Conservation (phyloP, 2,888 invertebrate species). For the Saturnia pavonia region DNA sequence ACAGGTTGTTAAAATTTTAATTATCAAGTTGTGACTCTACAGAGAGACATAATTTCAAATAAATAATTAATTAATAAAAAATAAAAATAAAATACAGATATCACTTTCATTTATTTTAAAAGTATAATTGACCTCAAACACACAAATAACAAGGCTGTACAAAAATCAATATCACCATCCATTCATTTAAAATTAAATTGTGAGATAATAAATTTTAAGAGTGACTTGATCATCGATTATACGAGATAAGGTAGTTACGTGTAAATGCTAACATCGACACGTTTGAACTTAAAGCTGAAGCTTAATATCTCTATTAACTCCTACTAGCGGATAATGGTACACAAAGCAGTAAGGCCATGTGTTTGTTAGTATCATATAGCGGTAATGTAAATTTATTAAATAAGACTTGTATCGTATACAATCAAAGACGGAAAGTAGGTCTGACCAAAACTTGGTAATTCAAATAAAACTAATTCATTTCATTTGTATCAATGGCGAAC, state of each 20-base stretch:
- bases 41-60: no score
- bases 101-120: background rate
- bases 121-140: background rate
- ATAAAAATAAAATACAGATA: no score
- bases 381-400: background rate
- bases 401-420: no score
- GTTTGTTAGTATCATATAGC: background rate
- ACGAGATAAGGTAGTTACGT: slow-evolving; percentile 15
- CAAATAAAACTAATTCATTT: no score
- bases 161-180: background rate
- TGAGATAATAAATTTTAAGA: background rate
- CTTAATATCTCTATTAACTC: slow-evolving; percentile 40
- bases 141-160: no score
- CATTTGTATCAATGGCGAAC: no score
- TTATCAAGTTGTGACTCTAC: no score
- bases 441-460: no score
- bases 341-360: slow-evolving; percentile 29
- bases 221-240: background rate
- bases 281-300: slow-evolving; percentile 44
- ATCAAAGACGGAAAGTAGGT: no score
- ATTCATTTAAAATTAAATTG: background rate
- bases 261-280: slow-evolving; percentile 33
- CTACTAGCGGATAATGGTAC: slow-evolving; percentile 31
- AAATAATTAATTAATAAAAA: no score
- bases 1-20: no score